These are phyloP conservation scores for Heliconius erato DNA, from an alignment of 2,888 invertebrate species.

Conservation along the genomic window DNA sequence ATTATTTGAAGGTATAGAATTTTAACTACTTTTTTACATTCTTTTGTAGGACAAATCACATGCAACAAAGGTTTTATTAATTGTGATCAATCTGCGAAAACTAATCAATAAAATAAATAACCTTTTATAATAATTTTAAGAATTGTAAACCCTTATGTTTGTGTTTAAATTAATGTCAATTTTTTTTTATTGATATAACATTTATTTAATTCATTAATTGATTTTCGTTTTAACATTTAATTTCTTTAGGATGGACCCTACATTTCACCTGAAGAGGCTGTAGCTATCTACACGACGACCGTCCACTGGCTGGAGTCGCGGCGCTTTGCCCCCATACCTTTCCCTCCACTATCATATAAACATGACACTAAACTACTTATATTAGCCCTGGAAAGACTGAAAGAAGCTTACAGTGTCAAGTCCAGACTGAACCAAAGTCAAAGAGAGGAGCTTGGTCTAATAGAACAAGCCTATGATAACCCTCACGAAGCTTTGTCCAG, in stretches of 20 bases:
- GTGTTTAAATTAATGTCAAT: background rate
- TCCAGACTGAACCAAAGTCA: conserved; percentile 99
- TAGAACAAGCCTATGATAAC: conserved; percentile 99
- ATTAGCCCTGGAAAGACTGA: conserved; percentile 97
- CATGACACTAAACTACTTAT: conserved; percentile 99
- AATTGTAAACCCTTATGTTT: too few species aligned
- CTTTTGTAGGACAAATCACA: too few species aligned
- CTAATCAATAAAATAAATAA: too few species aligned
- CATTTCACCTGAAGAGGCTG: conserved; percentile 99
- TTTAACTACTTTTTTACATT: background rate
- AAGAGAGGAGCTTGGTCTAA: conserved; percentile 98
- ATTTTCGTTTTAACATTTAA: conserved; percentile 2
- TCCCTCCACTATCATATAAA: conserved; percentile 99
- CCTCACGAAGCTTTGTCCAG: conserved; percentile 99
- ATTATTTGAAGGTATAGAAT: conserved; percentile 93
- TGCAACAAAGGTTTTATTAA: too few species aligned
- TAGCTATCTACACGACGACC: conserved; percentile 99
- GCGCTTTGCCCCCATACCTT: conserved; percentile 99
- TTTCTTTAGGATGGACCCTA: conserved; percentile 95
- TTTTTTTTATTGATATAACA: background rate
- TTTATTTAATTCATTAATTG: background rate
- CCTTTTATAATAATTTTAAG: too few species aligned
- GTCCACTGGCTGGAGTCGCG: conserved; percentile 99
- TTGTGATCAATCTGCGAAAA: too few species aligned
- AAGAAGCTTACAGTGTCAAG: conserved; percentile 99